phyloP scores from a whole-genome alignment of 1,140 invertebrate genomes.

The Papilio aristodemus region DNA sequence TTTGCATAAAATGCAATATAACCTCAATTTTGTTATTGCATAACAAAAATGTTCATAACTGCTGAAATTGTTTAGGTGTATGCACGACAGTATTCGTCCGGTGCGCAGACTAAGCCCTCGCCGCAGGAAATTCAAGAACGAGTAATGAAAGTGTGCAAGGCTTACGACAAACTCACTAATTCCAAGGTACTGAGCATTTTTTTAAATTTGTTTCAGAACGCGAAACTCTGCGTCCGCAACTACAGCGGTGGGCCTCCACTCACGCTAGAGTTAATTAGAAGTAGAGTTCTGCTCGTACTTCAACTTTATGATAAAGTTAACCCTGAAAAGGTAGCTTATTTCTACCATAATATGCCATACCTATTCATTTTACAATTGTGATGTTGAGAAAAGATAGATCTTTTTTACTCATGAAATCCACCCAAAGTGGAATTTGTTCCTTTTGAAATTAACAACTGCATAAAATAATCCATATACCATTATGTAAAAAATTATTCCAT shows the following conservation, averaged over 20 bases:
- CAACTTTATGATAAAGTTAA: slow-evolving; percentile 98
- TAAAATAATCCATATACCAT: too few relatives aligned
- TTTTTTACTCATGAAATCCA: slow-evolving; percentile 9
- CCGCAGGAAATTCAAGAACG: slow-evolving; percentile 84
- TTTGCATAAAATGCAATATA: slow-evolving; percentile 46
- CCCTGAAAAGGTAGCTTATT: slow-evolving; percentile 90
- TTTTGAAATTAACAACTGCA: too few relatives aligned
- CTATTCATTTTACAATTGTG: neutral
- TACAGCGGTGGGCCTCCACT: slow-evolving; percentile 88
- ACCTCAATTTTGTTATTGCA: slow-evolving; percentile 74
- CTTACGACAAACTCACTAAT: slow-evolving; percentile 89
- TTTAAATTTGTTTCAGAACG: slow-evolving; percentile 83
- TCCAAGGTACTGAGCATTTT: slow-evolving; percentile 85
- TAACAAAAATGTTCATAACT: slow-evolving; percentile 70
- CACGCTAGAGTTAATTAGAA: slow-evolving; percentile 89
- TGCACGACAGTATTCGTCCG: slow-evolving; percentile 57
- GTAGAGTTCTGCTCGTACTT: slow-evolving; percentile 94
- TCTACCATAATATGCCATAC: slow-evolving; percentile 31
- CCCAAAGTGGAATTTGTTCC: neutral
- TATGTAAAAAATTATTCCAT: too few relatives aligned
- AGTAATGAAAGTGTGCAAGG: slow-evolving; percentile 88
- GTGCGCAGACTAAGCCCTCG: slow-evolving; percentile 58
- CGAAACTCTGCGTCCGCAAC: slow-evolving; percentile 82
- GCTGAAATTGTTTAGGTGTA: slow-evolving; percentile 69
- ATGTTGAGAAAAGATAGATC: neutral